Evolutionary conservation across 2,113 vertebrate species (phyloP), one percentile per base, ranked within the genome.

Genomic region (Muntiacus reevesi): DNA sequence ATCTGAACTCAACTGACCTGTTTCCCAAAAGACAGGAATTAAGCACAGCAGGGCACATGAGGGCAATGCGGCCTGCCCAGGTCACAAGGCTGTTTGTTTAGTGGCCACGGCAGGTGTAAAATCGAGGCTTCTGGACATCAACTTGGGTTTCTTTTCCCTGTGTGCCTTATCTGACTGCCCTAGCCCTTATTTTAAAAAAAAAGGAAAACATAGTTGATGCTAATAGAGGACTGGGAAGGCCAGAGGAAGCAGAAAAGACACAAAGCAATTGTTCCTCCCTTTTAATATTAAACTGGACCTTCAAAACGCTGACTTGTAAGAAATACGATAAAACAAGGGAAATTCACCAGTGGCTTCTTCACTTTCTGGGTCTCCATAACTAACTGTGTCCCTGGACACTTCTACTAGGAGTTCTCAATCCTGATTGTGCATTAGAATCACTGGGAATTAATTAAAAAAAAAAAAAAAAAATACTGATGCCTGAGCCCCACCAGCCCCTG

Each of bases 231-330:
- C 87, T 28, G 7, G 59, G 64, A 55, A 94, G 54, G 27, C 81
- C 57, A n/a, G 85, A 71, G 21, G 55, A 95, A 74, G 78, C 54
- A 55, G 64, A 28, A 28, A 54, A 67, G 89, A 62, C 11, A 90
- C 74, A 92, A 82, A 86, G 82, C 62, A 15, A 64, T 10, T 88
- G 76, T 82, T 91, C 57, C 55, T 64, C 81, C 50, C 40, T 96
- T 94, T 95, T 76, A 16, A 74, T 92, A 93, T 92, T 87, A 88
- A 57, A 87, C 84, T 6, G 76, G 30, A 94, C 28, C 50, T 90
- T 54, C n/a, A 93, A 94, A 88, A 86, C 0, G 50, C 93, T 95
- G 82, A 97, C 28, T 25, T 60, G 16, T 82, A 43, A 92, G 43
- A 87, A 43, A 25, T 52, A 74, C 1, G 50, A 50, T 27, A 84